Evolutionary conservation across 2,113 vertebrate genomes (phyloP).

Genomic region (Mola mola): DNA sequence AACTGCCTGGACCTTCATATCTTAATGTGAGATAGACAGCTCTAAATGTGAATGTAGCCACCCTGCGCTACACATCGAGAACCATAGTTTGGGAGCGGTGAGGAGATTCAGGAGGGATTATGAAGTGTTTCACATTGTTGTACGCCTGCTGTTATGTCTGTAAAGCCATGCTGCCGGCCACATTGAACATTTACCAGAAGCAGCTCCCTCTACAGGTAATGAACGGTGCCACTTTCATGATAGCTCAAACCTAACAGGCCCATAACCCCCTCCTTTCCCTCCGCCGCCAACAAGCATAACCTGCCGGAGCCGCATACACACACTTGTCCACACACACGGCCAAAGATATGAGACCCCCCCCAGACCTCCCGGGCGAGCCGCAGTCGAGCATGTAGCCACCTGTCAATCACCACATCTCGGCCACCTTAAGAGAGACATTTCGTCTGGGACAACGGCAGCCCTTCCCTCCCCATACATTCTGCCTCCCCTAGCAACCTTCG

Average conservation of each 20-base stretch:
- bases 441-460: slow-evolving; percentile 75
- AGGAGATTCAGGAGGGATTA: no score
- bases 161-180: not conserved
- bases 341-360: slow-evolving; percentile 57
- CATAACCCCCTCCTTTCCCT: no score
- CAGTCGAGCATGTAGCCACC: slow-evolving; percentile 81
- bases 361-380: slow-evolving; percentile 74
- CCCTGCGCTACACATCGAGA: no score
- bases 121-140: not conserved
- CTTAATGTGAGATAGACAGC: no score
- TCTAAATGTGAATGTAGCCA: no score
- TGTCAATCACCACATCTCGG: slow-evolving; percentile 77
- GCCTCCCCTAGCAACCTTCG: slow-evolving; percentile 75
- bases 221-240: slow-evolving; percentile 19
- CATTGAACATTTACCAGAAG: slow-evolving; percentile 19
- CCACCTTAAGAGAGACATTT: slow-evolving; percentile 82
- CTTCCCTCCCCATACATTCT: slow-evolving; percentile 80
- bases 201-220: slow-evolving; percentile 70
- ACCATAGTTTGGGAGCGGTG: no score
- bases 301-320: slow-evolving; percentile 29
- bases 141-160: not conserved
- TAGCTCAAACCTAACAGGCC: slow-evolving; percentile 20
- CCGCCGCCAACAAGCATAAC: slow-evolving; percentile 32
- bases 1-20: no score
- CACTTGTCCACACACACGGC: slow-evolving; percentile 30